Base-by-base conservation (phyloP, 2,888 invertebrate genomes). In the Therioaphis trifolii region DNA sequence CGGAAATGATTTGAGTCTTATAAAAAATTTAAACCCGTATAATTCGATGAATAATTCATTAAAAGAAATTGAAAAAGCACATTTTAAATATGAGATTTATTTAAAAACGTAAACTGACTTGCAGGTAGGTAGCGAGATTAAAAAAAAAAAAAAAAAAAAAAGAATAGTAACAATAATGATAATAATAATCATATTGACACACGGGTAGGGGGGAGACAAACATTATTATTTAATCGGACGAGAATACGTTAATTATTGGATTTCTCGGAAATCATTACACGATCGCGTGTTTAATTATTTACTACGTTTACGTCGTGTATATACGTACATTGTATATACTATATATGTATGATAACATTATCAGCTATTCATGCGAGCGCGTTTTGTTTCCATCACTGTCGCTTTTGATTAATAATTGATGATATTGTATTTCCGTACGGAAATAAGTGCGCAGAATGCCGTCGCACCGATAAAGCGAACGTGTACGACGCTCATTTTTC, bases 391-490 rank as follows among this genome's bases (percentile, higher is more conserved):
- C 79, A 69, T 80, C 80, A 80, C 72, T 72, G 80, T 80, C 80
- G 49, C 49, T 61, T 80, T 80, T 72, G 61, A 80, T 80, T 80
- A 80, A 80, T 80, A 80, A 80, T 80, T 80, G 80, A 80, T 80
- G 66, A 78, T 66, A 68, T 80, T 49, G 80, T 71, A 55, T 79
- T 79, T 71, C 68, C 71, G 52, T 58, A 79, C 79, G 78, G 78
- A 78, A 78, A 78, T 78, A 78, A 68, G 52, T 68, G 77, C 72
- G 18, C 71, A 24, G 21, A 72, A 15, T 4, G 71, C 15, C 46
- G 27, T 18, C 21, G 69, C 27, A 29, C 71, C 71, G 29, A 72
- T 52, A 58, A 35, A 58, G 15, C 18, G 40, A 15, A 49, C 72
- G 15, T n/a, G 18, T 11, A 11, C 12, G n/a, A 18, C 75, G 1